Base-by-base conservation (phyloP, 64 coral and sea anemone genomes). In the Stichodactyla mertensii region DNA sequence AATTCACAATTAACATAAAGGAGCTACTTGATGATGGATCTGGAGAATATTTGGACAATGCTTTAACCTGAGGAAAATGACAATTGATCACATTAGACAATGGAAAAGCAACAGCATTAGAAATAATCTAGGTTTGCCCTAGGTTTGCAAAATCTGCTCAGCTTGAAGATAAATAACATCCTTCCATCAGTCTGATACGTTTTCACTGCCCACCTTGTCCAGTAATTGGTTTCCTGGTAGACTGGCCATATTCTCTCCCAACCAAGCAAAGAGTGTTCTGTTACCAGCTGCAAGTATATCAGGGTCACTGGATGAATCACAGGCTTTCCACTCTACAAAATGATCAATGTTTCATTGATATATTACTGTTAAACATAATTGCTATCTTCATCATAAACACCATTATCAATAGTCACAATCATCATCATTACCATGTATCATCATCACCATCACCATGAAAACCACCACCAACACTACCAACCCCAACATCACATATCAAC, bases 171-270 rank as follows among this genome's bases (percentile, higher is more conserved):
- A 11, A 58, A 58, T 11, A 15, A 58, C 56, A 58, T 4, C 14
- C 14, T 9, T 58, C 2, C 1, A 15, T 58, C 14, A 10, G 0
- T 16, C 14, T 66, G 62, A 59, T 66, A 16, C 0, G 14, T 36
- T 28, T 74, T 26, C 27, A 10, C 4, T 31, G 9, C 5, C 36
- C 56, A 94, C 92, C 77, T 66, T 88, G 12, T 85, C 86, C 31
- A 91, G 19, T 18, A 77, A 20, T 13, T 55, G 1, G 15, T 77
- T 62, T 57, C 55, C 67, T 28, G 85, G 31, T 64, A 95, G 26
- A 45, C 85, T 78, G 7, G 88, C 67, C 61, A 95, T 45, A 36
- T 95, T 89, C 9, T 92, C 93, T 80, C 84, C 93, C 52, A 95
- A 86, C 87, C 90, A 95, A 83, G 78, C 18, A 7, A 87, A 28